Conservation (phyloP, 2,888 invertebrate species). For the Acrobasis consociella region DNA sequence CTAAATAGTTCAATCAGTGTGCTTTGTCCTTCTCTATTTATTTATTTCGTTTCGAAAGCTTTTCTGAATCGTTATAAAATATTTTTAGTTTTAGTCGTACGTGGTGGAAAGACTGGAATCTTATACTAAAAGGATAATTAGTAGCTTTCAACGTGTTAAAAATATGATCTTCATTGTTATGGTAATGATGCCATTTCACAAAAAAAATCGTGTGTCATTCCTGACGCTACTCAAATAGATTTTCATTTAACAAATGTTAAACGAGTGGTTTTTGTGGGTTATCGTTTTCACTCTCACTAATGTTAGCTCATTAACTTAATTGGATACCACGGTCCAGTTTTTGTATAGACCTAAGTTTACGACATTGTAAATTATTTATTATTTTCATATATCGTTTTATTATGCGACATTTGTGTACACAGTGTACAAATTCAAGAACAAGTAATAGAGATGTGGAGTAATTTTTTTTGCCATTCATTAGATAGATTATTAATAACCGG, state of each 20-base stretch:
- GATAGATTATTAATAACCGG: no score
- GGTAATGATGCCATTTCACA: conserved; percentile 3
- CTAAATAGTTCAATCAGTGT: no score
- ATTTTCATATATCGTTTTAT: neutral
- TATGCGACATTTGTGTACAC: neutral
- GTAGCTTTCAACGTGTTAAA: neutral
- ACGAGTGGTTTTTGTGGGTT: neutral
- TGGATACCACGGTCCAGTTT: neutral
- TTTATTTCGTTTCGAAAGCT: no score
- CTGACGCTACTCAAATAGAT: neutral
- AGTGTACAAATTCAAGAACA: neutral
- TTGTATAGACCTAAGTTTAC: neutral
- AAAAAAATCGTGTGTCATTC: neutral
- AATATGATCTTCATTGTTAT: neutral
- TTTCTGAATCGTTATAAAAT: no score
- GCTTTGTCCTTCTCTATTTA: no score
- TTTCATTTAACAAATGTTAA: neutral
- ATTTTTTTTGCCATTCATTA: no score
- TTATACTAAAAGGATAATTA: neutral
- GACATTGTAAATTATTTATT: neutral
- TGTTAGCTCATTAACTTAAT: neutral
- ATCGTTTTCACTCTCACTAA: neutral
- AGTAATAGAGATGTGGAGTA: no score
- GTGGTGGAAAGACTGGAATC: neutral
- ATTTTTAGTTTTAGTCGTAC: neutral